Evolutionary conservation across 53 echinoderm and acorn worm genomes (phyloP), one percentile per base, ranked within the genome.

Genomic region (Pentamera pediparva): DNA sequence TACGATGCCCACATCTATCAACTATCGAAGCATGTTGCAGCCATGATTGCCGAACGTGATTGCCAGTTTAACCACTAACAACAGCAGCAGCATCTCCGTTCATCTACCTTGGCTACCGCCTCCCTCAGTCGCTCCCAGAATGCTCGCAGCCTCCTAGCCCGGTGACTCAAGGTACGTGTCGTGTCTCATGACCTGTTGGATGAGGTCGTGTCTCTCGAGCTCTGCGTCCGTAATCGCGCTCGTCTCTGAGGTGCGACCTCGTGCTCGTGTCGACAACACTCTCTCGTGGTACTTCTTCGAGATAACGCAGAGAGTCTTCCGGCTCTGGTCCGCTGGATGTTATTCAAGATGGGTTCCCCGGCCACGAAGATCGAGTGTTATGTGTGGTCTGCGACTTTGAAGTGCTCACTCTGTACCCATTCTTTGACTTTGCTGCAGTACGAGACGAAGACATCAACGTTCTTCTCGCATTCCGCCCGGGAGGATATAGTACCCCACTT

Each of bases 121-220:
- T 67, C 67, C 28, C 15, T 43, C 29, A 62, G n/a, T 35, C 35
- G 62, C 48, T 60, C 58, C 76, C 76, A 75, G 39, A 75, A 59
- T 27, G 37, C 33, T 30, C 11, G 31, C 36, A 33, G 63, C 78
- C 20, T 56, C 53, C 0, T 82, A 80, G 4, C 51, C 33, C 1
- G 95, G 90, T 87, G 90, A 95, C 56, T 78, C 62, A 15, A 95
- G 74, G 62, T 95, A 95, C 6, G 90, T 87, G 12, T 91, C 82
- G 61, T 87, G 81, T 58, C 77, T 82, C 57, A 90, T 76, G 8
- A 85, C 73, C 41, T 77, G 81, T 37, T 90, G 85, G 71, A 95
- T 79, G 30, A 72, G 77, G 59, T 90, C 84, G 20, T 90, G 84
- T 30, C 82, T 70, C 21, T 84, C 85, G 56, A 95, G 32, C 47